Evolutionary conservation across 2,888 invertebrate genomes (phyloP), one percentile per base, ranked within the genome.

Genomic region (Petrolisthes cinctipes): DNA sequence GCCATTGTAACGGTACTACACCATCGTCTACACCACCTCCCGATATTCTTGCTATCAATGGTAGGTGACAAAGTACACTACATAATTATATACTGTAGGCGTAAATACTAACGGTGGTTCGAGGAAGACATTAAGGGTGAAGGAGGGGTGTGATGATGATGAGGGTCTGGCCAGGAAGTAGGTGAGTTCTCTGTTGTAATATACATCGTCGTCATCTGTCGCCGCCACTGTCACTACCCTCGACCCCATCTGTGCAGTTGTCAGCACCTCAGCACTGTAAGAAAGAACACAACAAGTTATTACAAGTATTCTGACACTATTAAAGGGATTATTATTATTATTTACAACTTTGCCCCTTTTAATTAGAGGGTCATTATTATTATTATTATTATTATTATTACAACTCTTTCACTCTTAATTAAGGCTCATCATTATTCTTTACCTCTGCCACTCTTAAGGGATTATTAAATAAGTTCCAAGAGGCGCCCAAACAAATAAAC

Each of bases 231-330:
- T 80, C 61, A 84, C 17, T 20, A 87, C 51, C 0, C 37, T 20
- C 4, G 83, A 81, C n/a, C 87, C 83, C 23, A 54, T 61, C 53
- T 79, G 73, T 17, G 87, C 83, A 7, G 75, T 78, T 6, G 61
- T 81, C 73, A 83, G 51, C 80, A 87, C 87, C 80, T 87, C 87
- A 23, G 79, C 83, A 17, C 87, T 87, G 80, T 37, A 20, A 7
- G 76, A 17, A 56, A 37, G 7, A 37, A 81, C 37, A 54, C 2
- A 37, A 17, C 6, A 11, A 20, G 61, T 82, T 4, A 56, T n/a
- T 56, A 56, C 17, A 11, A 80, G 17, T 17, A 5, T 9, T 51
- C 9, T 51, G 78, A 7, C 51, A 53, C 51, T 51, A 23, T 56
- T 9, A 1, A 14, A 56, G 81, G 4, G 57, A 17, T 7, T 53